Base-by-base conservation (phyloP, 2,888 invertebrate species). In the Clusia tigrina region DNA sequence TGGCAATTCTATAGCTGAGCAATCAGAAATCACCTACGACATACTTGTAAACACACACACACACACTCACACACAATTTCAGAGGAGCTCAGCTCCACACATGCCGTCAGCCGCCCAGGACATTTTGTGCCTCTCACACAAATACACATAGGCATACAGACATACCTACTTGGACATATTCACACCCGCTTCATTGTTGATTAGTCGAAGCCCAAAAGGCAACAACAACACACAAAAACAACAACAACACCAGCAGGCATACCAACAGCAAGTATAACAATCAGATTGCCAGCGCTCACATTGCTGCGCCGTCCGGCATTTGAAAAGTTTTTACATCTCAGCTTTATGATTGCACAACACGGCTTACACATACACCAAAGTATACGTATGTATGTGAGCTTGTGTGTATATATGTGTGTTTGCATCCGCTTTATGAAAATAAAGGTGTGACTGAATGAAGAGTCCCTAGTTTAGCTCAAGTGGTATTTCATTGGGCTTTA, bases 1-100 rank as follows among this genome's bases (percentile, higher is more conserved):
- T 69, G 69, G 62, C 68, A 63, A 69, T 69, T 68, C 65, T 68
- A 63, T 62, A 57, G 64, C 65, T 66, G 56, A 24, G 58, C 67
- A 68, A 62, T 67, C 66, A 63, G 54, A 64, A 65, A 62, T 42
- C 54, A 67, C 67, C 65, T 65, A 63, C 61, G 60, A 25, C 22
- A 53, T 3, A 51, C 15, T 15, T 18, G 22, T 23, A 51, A 38
- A 54, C 38, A 53, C 17, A 10, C 42, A 42, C 32, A 54, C 1
- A 17, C 26, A 58, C 22, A 12, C 3, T 20, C 24, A 9, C 32
- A 32, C 12, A 12, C n/a, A n/a, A n/a, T n/a, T n/a, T n/a, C n/a
- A n/a, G n/a, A n/a, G n/a, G n/a, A n/a, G n/a, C n/a, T n/a, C n/a
- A n/a, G n/a, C n/a, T n/a, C n/a, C n/a, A n/a, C n/a, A n/a, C n/a